phyloP scores from a whole-genome alignment of 1,140 invertebrate species.

The Cepaea nemoralis region DNA sequence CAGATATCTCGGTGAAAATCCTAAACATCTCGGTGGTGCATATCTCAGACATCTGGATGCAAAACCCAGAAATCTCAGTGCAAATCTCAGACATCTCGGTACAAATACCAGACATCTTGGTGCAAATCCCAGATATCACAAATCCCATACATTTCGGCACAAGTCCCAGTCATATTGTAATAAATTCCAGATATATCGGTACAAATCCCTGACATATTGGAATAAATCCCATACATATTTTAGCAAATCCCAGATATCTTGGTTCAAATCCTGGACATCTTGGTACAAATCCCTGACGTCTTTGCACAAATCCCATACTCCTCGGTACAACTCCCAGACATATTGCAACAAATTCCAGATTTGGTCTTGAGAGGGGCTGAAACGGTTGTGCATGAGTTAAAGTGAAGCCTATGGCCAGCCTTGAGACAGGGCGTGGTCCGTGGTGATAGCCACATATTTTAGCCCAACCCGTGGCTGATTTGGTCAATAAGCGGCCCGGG shows the following conservation, averaged over 20 bases:
- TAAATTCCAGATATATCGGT: conserved; percentile 3
- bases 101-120: too few species aligned
- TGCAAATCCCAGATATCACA: not conserved
- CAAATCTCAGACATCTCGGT: not conserved
- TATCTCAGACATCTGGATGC: not conserved
- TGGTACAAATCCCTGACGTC: conserved; percentile 4
- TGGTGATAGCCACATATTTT: too few species aligned
- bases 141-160: not conserved
- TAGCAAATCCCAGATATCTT: not conserved
- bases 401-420: too few species aligned
- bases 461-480: too few species aligned
- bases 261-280: not conserved
- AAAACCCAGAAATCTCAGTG: too few species aligned
- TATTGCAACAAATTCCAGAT: not conserved
- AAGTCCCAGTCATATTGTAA: not conserved
- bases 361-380: too few species aligned
- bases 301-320: not conserved
- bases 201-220: not conserved
- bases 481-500: too few species aligned
- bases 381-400: too few species aligned
- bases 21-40: not conserved
- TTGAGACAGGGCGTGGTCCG: too few species aligned
- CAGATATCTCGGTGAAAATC: not conserved
- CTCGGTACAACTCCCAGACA: not conserved
- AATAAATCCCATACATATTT: not conserved